Conservation (phyloP, 2,797 vertebrate genomes). For the Lemur catta region DNA sequence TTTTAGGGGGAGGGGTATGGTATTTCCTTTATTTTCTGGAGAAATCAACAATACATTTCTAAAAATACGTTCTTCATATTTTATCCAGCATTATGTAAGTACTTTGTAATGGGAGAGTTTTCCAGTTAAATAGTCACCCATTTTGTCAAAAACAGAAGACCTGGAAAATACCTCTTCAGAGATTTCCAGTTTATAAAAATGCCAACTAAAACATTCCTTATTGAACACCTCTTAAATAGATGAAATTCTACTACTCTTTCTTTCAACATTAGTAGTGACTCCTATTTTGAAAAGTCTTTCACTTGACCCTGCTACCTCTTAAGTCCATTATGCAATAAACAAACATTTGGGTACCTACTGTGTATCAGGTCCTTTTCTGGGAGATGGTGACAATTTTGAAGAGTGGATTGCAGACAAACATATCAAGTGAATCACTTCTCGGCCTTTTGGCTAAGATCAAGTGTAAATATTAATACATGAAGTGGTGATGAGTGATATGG, state of each 20-base stretch:
- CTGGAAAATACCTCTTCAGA: not conserved
- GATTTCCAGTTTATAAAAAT: not conserved
- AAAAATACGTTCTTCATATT: not conserved
- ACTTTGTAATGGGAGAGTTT: not conserved
- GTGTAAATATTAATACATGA: not conserved
- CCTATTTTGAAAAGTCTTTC: not conserved
- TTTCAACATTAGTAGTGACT: not conserved
- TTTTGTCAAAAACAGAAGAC: not conserved
- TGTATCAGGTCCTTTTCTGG: not conserved
- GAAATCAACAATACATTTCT: not conserved
- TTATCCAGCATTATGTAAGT: not conserved
- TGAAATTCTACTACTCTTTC: not conserved
- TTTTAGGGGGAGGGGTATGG: not conserved
- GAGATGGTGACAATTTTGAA: not conserved
- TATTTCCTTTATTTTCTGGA: not conserved
- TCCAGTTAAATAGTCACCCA: not conserved
- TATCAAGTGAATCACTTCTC: not conserved
- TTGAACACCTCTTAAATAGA: not conserved
- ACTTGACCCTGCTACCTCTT: not conserved
- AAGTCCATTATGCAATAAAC: not conserved
- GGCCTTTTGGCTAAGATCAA: not conserved
- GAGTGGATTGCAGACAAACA: not conserved
- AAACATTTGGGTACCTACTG: not conserved
- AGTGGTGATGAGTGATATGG: not conserved
- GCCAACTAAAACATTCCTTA: not conserved